Evolutionary conservation across 35 echinoderm and acorn worm genomes (phyloP), one percentile per base, ranked within the genome.

Genomic region (Heliocidaris tuberculata): DNA sequence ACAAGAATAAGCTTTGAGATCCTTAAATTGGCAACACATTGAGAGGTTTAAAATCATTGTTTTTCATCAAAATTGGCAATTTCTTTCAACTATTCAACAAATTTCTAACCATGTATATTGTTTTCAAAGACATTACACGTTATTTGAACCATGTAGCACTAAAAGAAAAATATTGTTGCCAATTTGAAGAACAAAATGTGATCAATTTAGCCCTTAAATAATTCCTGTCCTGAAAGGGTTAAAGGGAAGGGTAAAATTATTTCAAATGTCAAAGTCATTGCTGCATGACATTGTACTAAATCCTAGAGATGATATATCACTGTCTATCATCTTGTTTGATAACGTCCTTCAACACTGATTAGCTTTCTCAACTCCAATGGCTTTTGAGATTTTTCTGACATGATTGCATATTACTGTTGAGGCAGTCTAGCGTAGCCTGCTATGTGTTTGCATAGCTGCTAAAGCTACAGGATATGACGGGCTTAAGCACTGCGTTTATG

Each of bases 231-330:
- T n/a, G n/a, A n/a, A n/a, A n/a, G n/a, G n/a, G n/a, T n/a, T n/a
- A 78, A 78, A 24, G 35, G 27, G 65, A 27, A 78, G 6, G 65
- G 65, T 78, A 78, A 19, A 27, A 78, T 78, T 78, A 78, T 27
- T 78, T 78, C 27, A 78, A 78, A 78, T 78, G 65, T 78, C 65
- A 78, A 78, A 78, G 65, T 78, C 65, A 78, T 78, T 78, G 65
- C 65, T 19, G 21, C 65, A 78, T 78, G 65, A 78, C 65, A 21
- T n/a, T 78, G 21, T 78, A 4, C 21, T 56, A 13, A 10, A 12
- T 56, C 65, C 7, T 5, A 24, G 19, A 78, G 15, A 78, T 42
- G 7, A 8, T 78, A 78, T n/a, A 78, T 78, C 21, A n/a, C 65
- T 78, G 5, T 78, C 65, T 78, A 78, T n/a, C 65, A 78, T 78